Conservation (phyloP, 2,797 vertebrate genomes). For the Chromis chromis region DNA sequence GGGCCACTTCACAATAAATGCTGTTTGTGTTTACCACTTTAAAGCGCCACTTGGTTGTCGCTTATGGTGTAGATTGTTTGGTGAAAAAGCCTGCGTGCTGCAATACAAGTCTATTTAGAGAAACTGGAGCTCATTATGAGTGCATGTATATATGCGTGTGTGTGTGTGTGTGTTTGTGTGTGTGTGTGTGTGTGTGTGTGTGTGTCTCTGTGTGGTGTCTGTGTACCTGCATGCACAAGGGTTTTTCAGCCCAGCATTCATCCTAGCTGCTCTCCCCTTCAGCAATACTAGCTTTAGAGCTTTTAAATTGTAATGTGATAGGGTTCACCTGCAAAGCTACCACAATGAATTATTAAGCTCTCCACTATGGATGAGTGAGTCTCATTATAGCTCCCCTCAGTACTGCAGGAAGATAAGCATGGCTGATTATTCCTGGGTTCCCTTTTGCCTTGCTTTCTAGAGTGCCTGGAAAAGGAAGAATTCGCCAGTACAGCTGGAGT, state of each 20-base stretch:
- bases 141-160: slow-evolving; percentile 26
- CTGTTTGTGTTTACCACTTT: slow-evolving; percentile 72
- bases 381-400: slow-evolving; percentile 82
- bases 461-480: slow-evolving; percentile 74
- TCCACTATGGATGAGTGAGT: slow-evolving; percentile 83
- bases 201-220: slow-evolving; percentile 18
- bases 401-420: slow-evolving; percentile 81
- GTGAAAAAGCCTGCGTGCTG: slow-evolving; percentile 30
- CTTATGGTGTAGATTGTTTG: slow-evolving; percentile 55
- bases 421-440: slow-evolving; percentile 82
- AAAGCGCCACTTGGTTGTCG: slow-evolving; percentile 53
- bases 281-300: slow-evolving; percentile 80
- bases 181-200: background rate
- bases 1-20: slow-evolving; percentile 50
- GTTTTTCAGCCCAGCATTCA: slow-evolving; percentile 69
- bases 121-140: slow-evolving; percentile 70
- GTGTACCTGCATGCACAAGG: slow-evolving; percentile 50
- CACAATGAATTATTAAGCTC: slow-evolving; percentile 86
- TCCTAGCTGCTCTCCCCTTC: slow-evolving; percentile 65
- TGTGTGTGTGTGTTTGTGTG: slow-evolving; percentile 21
- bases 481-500: slow-evolving; percentile 72
- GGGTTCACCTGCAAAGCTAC: slow-evolving; percentile 84
- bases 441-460: slow-evolving; percentile 72
- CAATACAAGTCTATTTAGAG: slow-evolving; percentile 65
- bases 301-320: slow-evolving; percentile 84